A percentile compares a stretch with the other conserved stretches of the same genome.
Evolutionary conservation across 2,113 vertebrate species (phyloP).

Genomic region (Hiodon tergisus): DNA sequence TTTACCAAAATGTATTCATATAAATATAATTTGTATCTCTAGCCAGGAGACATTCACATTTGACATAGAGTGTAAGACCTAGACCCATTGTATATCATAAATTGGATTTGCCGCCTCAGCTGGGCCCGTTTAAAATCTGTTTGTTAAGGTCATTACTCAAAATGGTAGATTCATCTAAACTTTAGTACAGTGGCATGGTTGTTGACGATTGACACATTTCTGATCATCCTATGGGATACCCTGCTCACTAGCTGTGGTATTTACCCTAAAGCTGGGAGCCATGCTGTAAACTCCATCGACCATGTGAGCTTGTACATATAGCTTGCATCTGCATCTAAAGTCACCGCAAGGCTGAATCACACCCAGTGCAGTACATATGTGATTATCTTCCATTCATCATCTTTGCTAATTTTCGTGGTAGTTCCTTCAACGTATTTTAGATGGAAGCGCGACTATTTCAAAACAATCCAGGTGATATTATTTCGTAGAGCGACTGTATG

Average conservation of each 20-base stretch:
- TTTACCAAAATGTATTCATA: too few species aligned
- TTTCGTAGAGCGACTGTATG: not conserved
- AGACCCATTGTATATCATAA: too few species aligned
- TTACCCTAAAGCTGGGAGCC: not conserved
- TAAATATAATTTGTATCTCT: too few species aligned
- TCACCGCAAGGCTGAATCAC: not conserved
- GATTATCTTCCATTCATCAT: not conserved
- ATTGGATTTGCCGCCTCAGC: too few species aligned
- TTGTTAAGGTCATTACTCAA: too few species aligned
- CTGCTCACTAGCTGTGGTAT: not conserved
- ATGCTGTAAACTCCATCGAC: not conserved
- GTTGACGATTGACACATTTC: too few species aligned
- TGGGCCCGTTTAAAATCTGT: too few species aligned
- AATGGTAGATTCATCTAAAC: too few species aligned
- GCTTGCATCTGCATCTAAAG: not conserved
- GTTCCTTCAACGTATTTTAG: not conserved
- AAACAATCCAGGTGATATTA: not conserved
- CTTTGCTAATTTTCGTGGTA: not conserved
- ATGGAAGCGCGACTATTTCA: conserved; percentile 21
- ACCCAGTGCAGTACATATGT: not conserved
- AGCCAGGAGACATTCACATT: too few species aligned
- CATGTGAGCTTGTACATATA: not conserved
- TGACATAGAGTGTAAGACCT: too few species aligned
- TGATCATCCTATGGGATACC: not conserved
- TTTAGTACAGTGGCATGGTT: too few species aligned